Evolutionary conservation across 2,888 invertebrate genomes (phyloP).

Genomic region (Tetranychus piercei): DNA sequence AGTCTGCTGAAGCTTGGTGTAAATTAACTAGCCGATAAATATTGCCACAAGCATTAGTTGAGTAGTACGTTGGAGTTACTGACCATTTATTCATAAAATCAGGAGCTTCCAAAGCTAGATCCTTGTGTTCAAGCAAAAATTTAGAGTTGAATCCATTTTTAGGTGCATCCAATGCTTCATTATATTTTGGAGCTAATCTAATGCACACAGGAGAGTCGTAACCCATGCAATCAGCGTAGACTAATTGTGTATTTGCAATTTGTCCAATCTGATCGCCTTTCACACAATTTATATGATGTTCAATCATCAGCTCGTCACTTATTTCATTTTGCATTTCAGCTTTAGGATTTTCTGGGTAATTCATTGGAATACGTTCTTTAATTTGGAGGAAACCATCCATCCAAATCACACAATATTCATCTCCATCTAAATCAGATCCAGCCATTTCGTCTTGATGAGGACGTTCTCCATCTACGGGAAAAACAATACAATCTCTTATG

Average conservation of each 20-base stretch:
- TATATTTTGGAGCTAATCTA: not conserved
- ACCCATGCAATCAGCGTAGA: not conserved
- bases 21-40: not conserved
- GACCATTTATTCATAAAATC: not conserved
- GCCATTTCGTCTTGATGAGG: constrained; percentile 29
- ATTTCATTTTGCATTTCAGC: not conserved
- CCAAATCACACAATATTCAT: constrained; percentile 32
- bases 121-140: not conserved
- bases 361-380: not conserved
- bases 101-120: not conserved
- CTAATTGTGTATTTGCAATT: not conserved
- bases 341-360: not conserved
- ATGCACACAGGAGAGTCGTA: not conserved
- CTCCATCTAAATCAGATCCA: constrained; percentile 34
- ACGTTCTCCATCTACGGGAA: not conserved
- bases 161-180: not conserved
- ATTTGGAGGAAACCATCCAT: not conserved
- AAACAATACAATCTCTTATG: not conserved
- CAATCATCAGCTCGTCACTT: not conserved
- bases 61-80: not conserved
- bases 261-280: not conserved
- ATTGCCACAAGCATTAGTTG: not conserved
- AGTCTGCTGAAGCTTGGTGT: too few species aligned
- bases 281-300: not conserved
- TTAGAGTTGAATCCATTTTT: not conserved